Conservation (phyloP, 1,140 invertebrate genomes). For the Tribolium madens region DNA sequence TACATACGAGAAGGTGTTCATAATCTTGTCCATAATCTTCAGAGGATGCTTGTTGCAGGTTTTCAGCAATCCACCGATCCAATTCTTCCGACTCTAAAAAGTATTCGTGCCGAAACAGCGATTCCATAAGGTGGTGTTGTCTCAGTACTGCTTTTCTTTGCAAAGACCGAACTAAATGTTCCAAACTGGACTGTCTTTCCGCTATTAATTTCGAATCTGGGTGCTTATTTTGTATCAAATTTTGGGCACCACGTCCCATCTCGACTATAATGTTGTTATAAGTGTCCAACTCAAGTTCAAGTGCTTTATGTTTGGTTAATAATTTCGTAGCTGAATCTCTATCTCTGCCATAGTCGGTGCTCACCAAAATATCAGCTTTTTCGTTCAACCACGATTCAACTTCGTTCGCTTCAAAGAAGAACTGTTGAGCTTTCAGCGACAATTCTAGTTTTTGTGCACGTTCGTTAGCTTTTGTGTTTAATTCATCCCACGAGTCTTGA, state of each 20-base stretch:
- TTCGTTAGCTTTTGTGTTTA: slow-evolving; percentile 77
- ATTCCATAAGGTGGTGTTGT: slow-evolving; percentile 89
- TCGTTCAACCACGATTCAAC: slow-evolving; percentile 94
- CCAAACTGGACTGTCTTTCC: slow-evolving; percentile 81
- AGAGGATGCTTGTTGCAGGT: slow-evolving; percentile 88
- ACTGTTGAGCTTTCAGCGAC: slow-evolving; percentile 90
- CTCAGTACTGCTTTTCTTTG: slow-evolving; percentile 84
- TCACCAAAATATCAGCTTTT: slow-evolving; percentile 83
- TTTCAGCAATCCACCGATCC: slow-evolving; percentile 95
- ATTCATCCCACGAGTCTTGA: slow-evolving; percentile 76
- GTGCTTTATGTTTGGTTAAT: slow-evolving; percentile 91
- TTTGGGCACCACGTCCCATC: slow-evolving; percentile 88
- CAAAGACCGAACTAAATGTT: slow-evolving; percentile 83
- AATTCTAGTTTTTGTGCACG: slow-evolving; percentile 84
- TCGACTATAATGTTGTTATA: slow-evolving; percentile 93
- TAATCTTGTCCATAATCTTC: slow-evolving; percentile 98
- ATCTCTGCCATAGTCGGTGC: slow-evolving; percentile 88
- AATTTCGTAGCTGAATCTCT: slow-evolving; percentile 90
- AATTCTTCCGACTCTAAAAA: slow-evolving; percentile 91
- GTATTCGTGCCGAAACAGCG: slow-evolving; percentile 93
- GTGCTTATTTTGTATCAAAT: slow-evolving; percentile 81
- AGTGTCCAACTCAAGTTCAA: slow-evolving; percentile 93
- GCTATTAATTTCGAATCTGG: slow-evolving; percentile 85
- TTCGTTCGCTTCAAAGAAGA: slow-evolving; percentile 90
- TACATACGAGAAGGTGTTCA: slow-evolving; percentile 87